A percentile compares a stretch with the other conserved stretches of the same genome.
These are phyloP conservation scores for Drosophila guanche DNA, from an alignment of 1,140 invertebrate genomes.

Conservation along the genomic window DNA sequence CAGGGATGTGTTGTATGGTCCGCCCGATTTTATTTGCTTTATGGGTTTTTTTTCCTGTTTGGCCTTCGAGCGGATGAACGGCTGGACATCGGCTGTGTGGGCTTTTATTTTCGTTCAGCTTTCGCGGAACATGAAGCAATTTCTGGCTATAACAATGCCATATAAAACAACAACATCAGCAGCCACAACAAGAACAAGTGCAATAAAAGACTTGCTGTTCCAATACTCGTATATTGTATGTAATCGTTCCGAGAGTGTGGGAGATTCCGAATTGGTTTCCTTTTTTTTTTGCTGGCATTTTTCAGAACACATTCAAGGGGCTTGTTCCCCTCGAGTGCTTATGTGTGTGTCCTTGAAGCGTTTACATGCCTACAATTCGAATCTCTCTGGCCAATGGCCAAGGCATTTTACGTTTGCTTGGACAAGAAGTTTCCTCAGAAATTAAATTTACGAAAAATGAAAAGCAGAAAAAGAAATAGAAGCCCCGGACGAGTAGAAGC, in stretches of 20 bases:
- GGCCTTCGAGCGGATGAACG: neutral
- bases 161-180: constrained; percentile 43
- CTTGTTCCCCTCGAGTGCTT: constrained; percentile 41
- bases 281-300: constrained; percentile 57
- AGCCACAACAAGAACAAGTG: constrained; percentile 31
- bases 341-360: constrained; percentile 24
- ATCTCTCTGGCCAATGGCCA: constrained; percentile 28
- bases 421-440: constrained; percentile 35
- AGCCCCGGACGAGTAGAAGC: neutral
- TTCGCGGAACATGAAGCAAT: constrained; percentile 49
- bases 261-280: constrained; percentile 35
- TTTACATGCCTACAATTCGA: constrained; percentile 17
- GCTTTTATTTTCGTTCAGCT: constrained; percentile 46
- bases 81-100: constrained; percentile 1
- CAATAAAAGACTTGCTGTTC: constrained; percentile 65
- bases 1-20: neutral
- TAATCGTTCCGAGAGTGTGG: neutral
- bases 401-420: constrained; percentile 48
- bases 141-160: constrained; percentile 55
- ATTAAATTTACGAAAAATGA: constrained; percentile 35
- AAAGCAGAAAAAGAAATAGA: constrained; percentile 24
- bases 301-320: constrained; percentile 47
- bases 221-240: too few relatives aligned
- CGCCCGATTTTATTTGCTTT: constrained; percentile 28
- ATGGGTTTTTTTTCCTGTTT: constrained; percentile 39